phyloP scores from a whole-genome alignment of 2,113 vertebrate genomes.

The Gobiocypris rarus region DNA sequence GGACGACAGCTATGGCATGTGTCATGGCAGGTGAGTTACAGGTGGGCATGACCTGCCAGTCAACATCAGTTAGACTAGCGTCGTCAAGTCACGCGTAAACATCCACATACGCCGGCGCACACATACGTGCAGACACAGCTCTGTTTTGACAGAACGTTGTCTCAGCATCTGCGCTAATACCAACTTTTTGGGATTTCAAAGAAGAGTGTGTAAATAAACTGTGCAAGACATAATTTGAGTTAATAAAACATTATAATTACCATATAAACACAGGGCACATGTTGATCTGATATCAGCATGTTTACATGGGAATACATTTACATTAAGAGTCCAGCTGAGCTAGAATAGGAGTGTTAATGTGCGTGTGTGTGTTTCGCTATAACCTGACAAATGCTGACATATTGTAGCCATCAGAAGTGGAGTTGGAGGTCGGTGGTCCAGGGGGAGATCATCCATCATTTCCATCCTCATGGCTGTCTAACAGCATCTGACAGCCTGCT shows the following conservation, averaged over 20 bases:
- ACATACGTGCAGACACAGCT: slow-evolving; percentile 8
- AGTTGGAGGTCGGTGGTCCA: slow-evolving; percentile 34
- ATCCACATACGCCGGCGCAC: slow-evolving; percentile 14
- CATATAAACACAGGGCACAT: slow-evolving; percentile 1
- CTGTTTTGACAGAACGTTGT: slow-evolving; percentile 29
- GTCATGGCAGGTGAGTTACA: slow-evolving; percentile 42
- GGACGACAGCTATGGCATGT: slow-evolving; percentile 45
- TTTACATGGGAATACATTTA: neutral
- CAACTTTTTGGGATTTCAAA: slow-evolving; percentile 1
- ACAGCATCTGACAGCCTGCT: slow-evolving; percentile 43
- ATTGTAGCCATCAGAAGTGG: slow-evolving; percentile 44
- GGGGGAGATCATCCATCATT: slow-evolving; percentile 49
- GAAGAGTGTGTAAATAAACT: slow-evolving; percentile 19
- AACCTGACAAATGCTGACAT: slow-evolving; percentile 49
- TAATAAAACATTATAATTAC: neutral
- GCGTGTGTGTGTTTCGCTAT: slow-evolving; percentile 10
- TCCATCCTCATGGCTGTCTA: slow-evolving; percentile 42
- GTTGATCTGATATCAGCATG: neutral
- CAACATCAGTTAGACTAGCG: slow-evolving; percentile 38
- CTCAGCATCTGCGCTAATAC: neutral
- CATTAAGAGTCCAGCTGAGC: slow-evolving; percentile 23
- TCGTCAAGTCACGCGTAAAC: neutral
- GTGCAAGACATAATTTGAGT: neutral
- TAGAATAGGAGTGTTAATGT: slow-evolving; percentile 28
- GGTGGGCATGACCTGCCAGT: slow-evolving; percentile 47